phyloP scores from a whole-genome alignment of 2,113 vertebrate species.

The Sciurus niger region DNA sequence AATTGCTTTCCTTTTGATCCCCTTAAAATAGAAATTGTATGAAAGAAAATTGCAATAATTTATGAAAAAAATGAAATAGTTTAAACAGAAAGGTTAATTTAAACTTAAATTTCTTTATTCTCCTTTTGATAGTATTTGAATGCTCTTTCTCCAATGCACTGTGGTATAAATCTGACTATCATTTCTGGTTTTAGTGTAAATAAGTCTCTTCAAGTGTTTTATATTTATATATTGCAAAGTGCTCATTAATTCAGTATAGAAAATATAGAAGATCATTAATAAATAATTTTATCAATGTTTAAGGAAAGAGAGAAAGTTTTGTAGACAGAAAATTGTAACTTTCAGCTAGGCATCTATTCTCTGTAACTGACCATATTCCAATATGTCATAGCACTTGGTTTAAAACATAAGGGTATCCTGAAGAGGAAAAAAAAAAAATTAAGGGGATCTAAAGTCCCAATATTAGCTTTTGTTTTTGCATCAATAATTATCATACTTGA shows the following conservation, averaged over 20 bases:
- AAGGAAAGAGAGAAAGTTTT: background rate
- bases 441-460: background rate
- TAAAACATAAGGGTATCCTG: background rate
- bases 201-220: background rate
- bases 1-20: background rate
- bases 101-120: background rate
- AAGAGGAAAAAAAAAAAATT: background rate
- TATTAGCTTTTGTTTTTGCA: background rate
- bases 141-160: background rate
- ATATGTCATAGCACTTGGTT: background rate
- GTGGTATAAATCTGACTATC: background rate
- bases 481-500: background rate
- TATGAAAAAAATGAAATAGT: background rate
- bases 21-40: background rate
- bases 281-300: background rate
- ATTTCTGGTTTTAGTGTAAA: background rate
- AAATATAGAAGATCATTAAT: background rate
- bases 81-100: background rate
- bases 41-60: background rate
- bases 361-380: background rate
- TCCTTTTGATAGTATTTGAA: background rate
- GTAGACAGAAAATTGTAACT: background rate
- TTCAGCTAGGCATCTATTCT: background rate
- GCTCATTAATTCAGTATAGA: background rate
- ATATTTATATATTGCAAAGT: background rate